Evolutionary conservation across 2,797 vertebrate species (phyloP).

Genomic region (Ceryle rudis): DNA sequence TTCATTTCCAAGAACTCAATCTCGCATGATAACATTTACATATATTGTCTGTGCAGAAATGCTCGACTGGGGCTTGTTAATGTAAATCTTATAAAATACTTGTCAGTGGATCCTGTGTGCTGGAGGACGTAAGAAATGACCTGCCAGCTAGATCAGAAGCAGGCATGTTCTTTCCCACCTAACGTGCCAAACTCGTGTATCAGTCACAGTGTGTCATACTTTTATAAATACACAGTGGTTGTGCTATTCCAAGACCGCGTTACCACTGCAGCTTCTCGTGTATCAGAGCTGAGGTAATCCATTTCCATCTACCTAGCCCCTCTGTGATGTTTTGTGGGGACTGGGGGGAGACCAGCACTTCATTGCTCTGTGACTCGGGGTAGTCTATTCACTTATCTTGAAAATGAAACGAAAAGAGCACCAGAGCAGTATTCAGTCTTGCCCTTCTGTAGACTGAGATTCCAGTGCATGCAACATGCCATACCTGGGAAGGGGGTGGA

Average conservation of each 20-base stretch:
- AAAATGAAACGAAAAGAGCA: neutral
- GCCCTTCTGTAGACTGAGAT: neutral
- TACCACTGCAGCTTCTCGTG: neutral
- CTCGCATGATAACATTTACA: accelerated
- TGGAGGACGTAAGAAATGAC: neutral
- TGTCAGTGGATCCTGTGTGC: neutral
- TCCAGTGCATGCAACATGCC: accelerated
- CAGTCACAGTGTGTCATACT: neutral
- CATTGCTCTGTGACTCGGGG: neutral
- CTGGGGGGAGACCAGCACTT: neutral
- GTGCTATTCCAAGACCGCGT: neutral
- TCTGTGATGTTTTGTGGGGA: accelerated
- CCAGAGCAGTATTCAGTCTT: neutral
- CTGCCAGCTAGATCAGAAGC: conserved; percentile 21
- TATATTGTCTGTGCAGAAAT: neutral
- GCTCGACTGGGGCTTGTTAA: neutral
- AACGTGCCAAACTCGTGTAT: neutral
- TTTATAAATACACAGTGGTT: neutral
- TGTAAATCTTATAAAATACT: neutral
- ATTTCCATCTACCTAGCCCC: neutral
- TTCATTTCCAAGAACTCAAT: neutral
- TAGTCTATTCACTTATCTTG: neutral
- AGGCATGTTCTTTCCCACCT: conserved; percentile 4
- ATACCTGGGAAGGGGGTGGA: accelerated
- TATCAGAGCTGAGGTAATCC: neutral